Conservation (phyloP, 2,113 vertebrate species). For the Carettochelys insculpta region DNA sequence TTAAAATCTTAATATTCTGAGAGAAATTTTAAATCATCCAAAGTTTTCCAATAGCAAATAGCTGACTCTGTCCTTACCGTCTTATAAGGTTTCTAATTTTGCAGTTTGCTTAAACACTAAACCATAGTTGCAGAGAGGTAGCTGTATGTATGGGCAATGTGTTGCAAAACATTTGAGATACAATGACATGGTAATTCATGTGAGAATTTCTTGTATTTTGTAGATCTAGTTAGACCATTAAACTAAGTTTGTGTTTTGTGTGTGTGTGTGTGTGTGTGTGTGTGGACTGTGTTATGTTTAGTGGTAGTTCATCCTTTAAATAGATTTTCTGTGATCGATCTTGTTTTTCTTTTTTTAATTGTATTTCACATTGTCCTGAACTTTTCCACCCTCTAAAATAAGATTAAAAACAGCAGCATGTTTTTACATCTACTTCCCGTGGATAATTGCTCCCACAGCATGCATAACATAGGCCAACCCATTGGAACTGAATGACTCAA, state of each 20-base stretch:
- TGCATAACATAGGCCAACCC: constrained; percentile 48
- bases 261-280: too few relatives aligned
- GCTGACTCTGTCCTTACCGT: accelerated
- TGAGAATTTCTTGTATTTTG: not conserved
- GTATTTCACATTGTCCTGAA: constrained; percentile 40
- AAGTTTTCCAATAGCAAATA: not conserved
- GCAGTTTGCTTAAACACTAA: not conserved
- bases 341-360: constrained; percentile 47
- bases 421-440: constrained; percentile 75
- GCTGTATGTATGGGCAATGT: not conserved
- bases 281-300: not conserved
- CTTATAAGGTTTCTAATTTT: not conserved
- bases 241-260: not conserved
- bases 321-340: not conserved
- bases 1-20: not conserved
- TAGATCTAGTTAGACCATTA: not conserved
- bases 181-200: not conserved
- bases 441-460: constrained; percentile 58
- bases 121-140: too few relatives aligned
- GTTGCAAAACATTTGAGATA: not conserved
- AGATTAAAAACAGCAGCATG: constrained; percentile 66
- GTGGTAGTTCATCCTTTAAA: constrained; percentile 15
- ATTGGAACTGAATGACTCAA: constrained; percentile 61
- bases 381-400: constrained; percentile 36
- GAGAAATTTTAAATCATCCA: not conserved